A percentile compares a stretch with the other conserved stretches of the same genome.
phyloP scores from a whole-genome alignment of 2,797 vertebrate genomes.

The Tenualosa thibaudeaui region DNA sequence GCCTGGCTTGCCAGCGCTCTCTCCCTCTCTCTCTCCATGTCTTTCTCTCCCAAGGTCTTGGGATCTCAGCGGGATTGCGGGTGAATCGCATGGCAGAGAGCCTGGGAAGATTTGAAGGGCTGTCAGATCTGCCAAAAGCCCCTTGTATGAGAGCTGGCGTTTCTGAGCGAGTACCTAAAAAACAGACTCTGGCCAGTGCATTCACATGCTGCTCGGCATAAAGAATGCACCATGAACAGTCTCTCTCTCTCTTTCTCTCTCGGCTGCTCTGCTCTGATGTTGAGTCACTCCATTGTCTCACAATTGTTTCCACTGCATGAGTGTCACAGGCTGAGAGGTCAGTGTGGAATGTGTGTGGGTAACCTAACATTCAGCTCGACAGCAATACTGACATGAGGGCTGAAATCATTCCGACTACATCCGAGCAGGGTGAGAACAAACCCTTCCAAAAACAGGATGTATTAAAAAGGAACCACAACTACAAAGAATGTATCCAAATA shows the following conservation, averaged over 20 bases:
- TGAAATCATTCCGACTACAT: constrained; percentile 53
- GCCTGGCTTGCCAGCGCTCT: neutral
- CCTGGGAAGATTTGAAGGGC: constrained; percentile 27
- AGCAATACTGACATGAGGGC: constrained; percentile 59
- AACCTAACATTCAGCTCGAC: constrained; percentile 57
- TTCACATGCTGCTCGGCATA: neutral
- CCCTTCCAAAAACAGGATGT: constrained; percentile 36
- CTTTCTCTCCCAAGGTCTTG: constrained; percentile 12
- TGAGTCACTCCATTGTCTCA: constrained; percentile 19
- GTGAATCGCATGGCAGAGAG: constrained; percentile 32
- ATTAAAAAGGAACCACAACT: constrained; percentile 61
- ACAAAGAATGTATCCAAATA: constrained; percentile 57
- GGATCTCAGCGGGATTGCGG: constrained; percentile 29
- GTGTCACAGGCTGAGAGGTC: constrained; percentile 56
- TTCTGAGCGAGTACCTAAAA: constrained; percentile 6
- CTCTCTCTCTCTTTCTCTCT: neutral
- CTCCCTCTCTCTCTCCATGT: neutral
- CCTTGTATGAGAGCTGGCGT: neutral
- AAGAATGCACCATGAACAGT: neutral
- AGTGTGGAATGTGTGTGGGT: constrained; percentile 53
- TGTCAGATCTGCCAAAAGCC: constrained; percentile 4
- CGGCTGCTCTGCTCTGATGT: constrained; percentile 12
- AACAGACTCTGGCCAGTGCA: neutral
- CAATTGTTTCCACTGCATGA: constrained; percentile 55
- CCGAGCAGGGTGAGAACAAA: constrained; percentile 62